Percentiles rank a stretch among this genome's conserved stretches.
These are phyloP conservation scores for Petrophora chlorosata DNA, from an alignment of 2,888 invertebrate species.

Conservation along the genomic window DNA sequence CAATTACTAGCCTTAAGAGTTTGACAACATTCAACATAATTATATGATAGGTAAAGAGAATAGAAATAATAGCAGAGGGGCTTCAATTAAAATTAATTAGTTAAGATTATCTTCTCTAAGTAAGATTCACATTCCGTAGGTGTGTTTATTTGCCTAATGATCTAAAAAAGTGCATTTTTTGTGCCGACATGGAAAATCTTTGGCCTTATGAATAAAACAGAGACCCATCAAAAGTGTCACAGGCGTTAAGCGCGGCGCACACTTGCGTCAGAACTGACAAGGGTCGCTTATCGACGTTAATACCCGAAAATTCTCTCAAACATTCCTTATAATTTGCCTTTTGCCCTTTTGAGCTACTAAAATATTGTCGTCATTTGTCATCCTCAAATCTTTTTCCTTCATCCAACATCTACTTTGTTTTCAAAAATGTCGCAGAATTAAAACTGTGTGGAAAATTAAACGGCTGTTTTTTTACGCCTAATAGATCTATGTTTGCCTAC, in stretches of 20 bases:
- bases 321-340: constrained; percentile 55
- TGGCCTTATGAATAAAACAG: constrained; percentile 12
- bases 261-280: constrained; percentile 22
- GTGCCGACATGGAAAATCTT: constrained; percentile 1
- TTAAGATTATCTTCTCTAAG: no score
- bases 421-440: constrained; percentile 11
- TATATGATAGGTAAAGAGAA: no score
- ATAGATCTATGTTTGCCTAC: no score
- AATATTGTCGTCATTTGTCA: constrained; percentile 60
- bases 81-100: no score
- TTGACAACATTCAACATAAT: no score
- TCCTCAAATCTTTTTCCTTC: constrained; percentile 36
- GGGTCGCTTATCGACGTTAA: constrained; percentile 50
- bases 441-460: no score
- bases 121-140: no score
- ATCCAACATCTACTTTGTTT: constrained; percentile 30
- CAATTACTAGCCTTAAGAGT: no score
- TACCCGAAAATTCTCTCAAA: constrained; percentile 54
- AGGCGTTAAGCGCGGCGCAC: constrained; percentile 20
- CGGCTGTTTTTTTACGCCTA: no score
- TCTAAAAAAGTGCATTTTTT: constrained; percentile 6
- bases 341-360: constrained; percentile 55
- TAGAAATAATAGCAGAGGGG: no score
- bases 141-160: neutral
- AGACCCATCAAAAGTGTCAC: constrained; percentile 22